phyloP scores from a whole-genome alignment of 2,113 vertebrate species.

The Platycercus adscitus region DNA sequence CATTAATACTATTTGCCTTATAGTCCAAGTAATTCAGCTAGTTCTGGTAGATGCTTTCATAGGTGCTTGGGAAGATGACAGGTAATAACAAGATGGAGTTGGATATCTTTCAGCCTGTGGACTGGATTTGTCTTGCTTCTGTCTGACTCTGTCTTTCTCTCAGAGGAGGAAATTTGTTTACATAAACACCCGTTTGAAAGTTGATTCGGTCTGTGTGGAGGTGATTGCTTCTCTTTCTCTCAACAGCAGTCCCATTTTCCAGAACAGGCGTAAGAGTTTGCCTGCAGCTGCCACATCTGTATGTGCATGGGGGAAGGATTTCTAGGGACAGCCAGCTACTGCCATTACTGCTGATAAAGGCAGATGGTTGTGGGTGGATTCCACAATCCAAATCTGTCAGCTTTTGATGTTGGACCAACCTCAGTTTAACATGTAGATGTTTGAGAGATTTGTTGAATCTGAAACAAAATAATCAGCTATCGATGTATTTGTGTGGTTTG shows the following conservation, averaged over 20 bases:
- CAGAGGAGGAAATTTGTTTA: not conserved
- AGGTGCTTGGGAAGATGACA: not conserved
- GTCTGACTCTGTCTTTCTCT: not conserved
- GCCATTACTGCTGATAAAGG: not conserved
- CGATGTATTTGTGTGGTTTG: not conserved
- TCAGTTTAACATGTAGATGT: not conserved
- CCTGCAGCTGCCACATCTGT: not conserved
- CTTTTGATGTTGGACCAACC: not conserved
- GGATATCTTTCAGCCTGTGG: not conserved
- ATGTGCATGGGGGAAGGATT: not conserved
- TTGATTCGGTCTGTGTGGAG: not conserved
- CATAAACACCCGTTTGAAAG: not conserved
- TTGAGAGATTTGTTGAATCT: not conserved
- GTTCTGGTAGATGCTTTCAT: not conserved
- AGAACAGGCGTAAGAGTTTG: not conserved
- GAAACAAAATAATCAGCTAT: not conserved
- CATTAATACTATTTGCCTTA: too few species aligned
- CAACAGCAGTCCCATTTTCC: not conserved
- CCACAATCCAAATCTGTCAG: not conserved
- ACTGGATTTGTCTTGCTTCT: not conserved
- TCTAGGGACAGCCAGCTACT: not conserved
- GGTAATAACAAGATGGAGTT: not conserved
- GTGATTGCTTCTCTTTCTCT: not conserved
- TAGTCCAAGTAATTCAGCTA: not conserved
- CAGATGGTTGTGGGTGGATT: not conserved